A percentile compares a stretch with the other conserved stretches of the same genome.
These are phyloP conservation scores for Heterotis niloticus DNA, from an alignment of 2,113 vertebrate species.

Conservation along the genomic window DNA sequence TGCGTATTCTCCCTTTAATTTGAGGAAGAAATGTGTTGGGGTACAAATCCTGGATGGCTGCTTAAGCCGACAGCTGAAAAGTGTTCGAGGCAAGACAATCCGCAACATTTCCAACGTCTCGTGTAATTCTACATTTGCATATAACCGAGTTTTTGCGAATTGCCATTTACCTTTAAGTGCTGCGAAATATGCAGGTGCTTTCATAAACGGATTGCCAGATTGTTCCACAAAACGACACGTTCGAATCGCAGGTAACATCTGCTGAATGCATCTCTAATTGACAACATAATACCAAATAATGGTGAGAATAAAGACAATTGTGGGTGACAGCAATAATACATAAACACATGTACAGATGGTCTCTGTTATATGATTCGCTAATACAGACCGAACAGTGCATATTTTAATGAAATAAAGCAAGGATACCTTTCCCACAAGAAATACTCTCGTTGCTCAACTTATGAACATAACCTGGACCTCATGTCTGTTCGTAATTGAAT, in stretches of 20 bases:
- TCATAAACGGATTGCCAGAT: neutral
- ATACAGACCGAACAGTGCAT: too few species aligned
- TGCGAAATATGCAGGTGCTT: neutral
- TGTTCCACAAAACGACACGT: neutral
- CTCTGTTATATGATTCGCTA: neutral
- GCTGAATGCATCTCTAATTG: neutral
- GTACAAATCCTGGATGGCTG: neutral
- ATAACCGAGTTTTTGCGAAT: neutral
- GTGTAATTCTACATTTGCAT: neutral
- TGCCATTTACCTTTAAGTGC: neutral
- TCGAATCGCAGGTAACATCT: neutral
- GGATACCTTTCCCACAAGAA: too few species aligned
- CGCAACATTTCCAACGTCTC: neutral
- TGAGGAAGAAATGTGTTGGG: neutral
- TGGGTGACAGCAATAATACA: constrained; percentile 35
- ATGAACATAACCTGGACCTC: too few species aligned
- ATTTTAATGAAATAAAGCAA: too few species aligned
- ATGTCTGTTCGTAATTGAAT: too few species aligned
- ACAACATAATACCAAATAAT: constrained; percentile 5
- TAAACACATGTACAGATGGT: neutral
- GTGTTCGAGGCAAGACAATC: constrained; percentile 62
- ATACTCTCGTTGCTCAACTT: too few species aligned
- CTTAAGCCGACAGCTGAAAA: constrained; percentile 28
- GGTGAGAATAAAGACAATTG: constrained; percentile 1
- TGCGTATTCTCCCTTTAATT: too few species aligned